Conservation (phyloP, 37 sponge, comb jelly and placozoan species). For the Ephydatia muelleri region DNA sequence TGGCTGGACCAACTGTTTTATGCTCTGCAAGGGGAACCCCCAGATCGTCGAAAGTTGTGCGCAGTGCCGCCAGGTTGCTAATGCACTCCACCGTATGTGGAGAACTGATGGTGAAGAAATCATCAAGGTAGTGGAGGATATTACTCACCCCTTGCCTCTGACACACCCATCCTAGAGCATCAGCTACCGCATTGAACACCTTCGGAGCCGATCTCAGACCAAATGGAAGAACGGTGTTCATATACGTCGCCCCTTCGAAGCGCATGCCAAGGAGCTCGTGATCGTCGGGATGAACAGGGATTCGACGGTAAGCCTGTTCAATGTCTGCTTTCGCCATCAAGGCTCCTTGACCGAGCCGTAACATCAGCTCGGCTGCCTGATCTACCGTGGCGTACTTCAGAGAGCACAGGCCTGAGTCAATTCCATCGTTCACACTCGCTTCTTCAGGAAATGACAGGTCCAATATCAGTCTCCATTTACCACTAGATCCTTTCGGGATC, state of each 20-base stretch:
- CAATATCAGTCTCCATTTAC: conserved; percentile 34
- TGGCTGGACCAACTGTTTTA: conserved; percentile 31
- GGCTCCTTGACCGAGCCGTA: background rate
- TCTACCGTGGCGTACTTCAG: conserved; percentile 14
- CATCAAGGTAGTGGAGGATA: conserved; percentile 40
- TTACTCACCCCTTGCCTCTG: conserved; percentile 1
- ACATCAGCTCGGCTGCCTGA: background rate
- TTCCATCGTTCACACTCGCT: conserved; percentile 22
- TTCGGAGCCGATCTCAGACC: conserved; percentile 33
- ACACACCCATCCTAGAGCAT: conserved; percentile 16
- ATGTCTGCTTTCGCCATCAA: background rate
- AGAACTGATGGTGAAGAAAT: conserved; percentile 20
- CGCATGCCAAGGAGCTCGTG: background rate
- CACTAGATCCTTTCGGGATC: conserved; percentile 18
- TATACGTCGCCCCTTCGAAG: background rate
- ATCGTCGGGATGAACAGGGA: background rate
- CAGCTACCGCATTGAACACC: conserved; percentile 43
- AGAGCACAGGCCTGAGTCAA: background rate
- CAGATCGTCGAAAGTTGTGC: background rate
- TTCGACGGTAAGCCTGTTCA: background rate
- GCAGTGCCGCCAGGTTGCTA: background rate
- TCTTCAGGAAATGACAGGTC: conserved; percentile 33
- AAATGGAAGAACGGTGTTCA: conserved; percentile 15
- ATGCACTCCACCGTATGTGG: conserved; percentile 21
- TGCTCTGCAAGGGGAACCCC: conserved; percentile 34